phyloP scores from a whole-genome alignment of 2,113 vertebrate genomes.

The Apteryx mantelli region DNA sequence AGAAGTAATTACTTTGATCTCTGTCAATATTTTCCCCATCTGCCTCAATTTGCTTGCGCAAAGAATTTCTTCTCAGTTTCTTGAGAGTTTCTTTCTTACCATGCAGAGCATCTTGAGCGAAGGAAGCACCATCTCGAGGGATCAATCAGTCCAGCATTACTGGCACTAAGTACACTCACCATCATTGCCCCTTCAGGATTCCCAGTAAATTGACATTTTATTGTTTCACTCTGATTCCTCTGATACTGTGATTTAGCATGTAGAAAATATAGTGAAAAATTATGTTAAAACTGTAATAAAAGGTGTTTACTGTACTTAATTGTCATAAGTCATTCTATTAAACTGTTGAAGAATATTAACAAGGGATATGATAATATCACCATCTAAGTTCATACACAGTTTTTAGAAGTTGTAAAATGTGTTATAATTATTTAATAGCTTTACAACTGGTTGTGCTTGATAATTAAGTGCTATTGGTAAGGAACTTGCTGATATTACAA shows the following conservation, averaged over 20 bases:
- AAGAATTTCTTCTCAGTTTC: neutral
- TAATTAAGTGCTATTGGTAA: slow-evolving; percentile 34
- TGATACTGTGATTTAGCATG: neutral
- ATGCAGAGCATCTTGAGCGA: neutral
- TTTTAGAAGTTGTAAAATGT: slow-evolving; percentile 45
- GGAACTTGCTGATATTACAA: neutral
- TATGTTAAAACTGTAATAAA: slow-evolving; percentile 44
- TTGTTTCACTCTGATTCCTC: neutral
- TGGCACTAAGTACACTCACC: neutral
- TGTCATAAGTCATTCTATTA: slow-evolving; percentile 53
- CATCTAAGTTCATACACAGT: slow-evolving; percentile 39
- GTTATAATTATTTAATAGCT: slow-evolving; percentile 63
- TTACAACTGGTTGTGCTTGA: slow-evolving; percentile 37
- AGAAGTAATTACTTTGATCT: neutral
- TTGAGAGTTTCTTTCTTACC: neutral
- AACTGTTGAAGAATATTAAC: slow-evolving; percentile 45
- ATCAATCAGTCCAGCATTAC: neutral
- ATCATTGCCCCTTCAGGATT: neutral
- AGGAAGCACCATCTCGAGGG: neutral
- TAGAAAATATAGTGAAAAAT: slow-evolving; percentile 8
- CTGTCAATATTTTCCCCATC: neutral
- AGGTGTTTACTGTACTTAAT: slow-evolving; percentile 54
- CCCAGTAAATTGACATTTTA: neutral
- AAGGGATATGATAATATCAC: slow-evolving; percentile 40
- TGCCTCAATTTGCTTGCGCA: neutral